A percentile compares a stretch with the other conserved stretches of the same genome.
phyloP scores from a whole-genome alignment of 2,113 vertebrate genomes.

The Cynopterus brachyotis region DNA sequence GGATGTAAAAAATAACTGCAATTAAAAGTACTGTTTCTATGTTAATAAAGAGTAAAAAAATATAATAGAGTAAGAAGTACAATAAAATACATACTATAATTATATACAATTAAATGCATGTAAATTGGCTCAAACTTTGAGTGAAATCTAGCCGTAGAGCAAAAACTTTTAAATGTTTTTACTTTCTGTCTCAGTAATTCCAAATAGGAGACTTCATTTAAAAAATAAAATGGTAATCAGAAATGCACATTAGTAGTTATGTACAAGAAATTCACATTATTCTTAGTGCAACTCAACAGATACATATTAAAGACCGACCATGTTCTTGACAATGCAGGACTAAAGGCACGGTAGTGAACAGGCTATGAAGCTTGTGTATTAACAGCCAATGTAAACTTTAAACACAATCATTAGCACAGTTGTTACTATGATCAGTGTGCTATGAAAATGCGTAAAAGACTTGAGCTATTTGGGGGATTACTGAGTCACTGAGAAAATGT shows the following conservation, averaged over 20 bases:
- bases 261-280: not conserved
- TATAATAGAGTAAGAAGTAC: not conserved
- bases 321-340: not conserved
- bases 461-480: not conserved
- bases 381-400: not conserved
- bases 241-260: not conserved
- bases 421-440: not conserved
- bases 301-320: not conserved
- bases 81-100: not conserved
- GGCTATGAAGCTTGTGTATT: not conserved
- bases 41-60: not conserved
- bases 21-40: not conserved
- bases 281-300: not conserved
- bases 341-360: not conserved
- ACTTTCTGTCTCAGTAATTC: not conserved
- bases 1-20: not conserved
- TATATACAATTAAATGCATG: not conserved
- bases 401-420: not conserved
- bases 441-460: not conserved
- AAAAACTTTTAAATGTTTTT: not conserved
- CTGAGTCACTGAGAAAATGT: not conserved
- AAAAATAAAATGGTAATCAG: not conserved
- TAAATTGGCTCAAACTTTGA: not conserved
- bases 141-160: not conserved
- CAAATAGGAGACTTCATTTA: not conserved